Base-by-base conservation (phyloP, 2,888 invertebrate species). In the Epiperipatus broadwayi region DNA sequence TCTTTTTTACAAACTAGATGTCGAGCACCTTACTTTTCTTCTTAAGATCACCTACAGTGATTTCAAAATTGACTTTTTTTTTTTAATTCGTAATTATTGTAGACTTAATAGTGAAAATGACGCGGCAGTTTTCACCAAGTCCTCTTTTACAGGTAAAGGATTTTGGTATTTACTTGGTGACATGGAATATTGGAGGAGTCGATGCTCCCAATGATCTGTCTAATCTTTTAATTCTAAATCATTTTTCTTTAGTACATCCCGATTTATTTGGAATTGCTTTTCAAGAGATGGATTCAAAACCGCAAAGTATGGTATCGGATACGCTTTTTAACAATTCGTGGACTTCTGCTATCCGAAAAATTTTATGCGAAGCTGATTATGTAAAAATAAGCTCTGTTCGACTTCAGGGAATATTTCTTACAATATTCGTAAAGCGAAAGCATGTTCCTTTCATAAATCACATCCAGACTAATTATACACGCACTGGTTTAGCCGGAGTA, bases 121-220 rank as follows among this genome's bases (percentile, higher is more conserved):
- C n/a, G n/a, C n/a, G n/a, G n/a, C n/a, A n/a, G n/a, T n/a, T n/a
- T n/a, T n/a, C n/a, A n/a, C n/a, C n/a, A n/a, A n/a, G n/a, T n/a
- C n/a, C n/a, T n/a, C n/a, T n/a, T n/a, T n/a, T n/a, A n/a, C n/a
- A n/a, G n/a, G n/a, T n/a, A n/a, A n/a, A n/a, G n/a, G n/a, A n/a
- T 41, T 51, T 43, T 35, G 57, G 56, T 25, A 40, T 84, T 46
- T 80, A 79, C 58, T 69, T 83, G 50, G 72, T 76, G 31, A 87
- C 87, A 29, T 89, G 81, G 73, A 89, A 89, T 67, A 85, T 89
- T 37, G 83, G n/a, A n/a, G n/a, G n/a, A n/a, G n/a, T n/a, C n/a
- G n/a, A n/a, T n/a, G n/a, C n/a, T n/a, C n/a, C n/a, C n/a, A n/a
- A n/a, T n/a, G n/a, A n/a, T n/a, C n/a, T n/a, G n/a, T n/a, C n/a